A percentile compares a stretch with the other conserved stretches of the same genome.
Conservation (phyloP, 2,888 invertebrate species). For the Polymixis flavicincta region DNA sequence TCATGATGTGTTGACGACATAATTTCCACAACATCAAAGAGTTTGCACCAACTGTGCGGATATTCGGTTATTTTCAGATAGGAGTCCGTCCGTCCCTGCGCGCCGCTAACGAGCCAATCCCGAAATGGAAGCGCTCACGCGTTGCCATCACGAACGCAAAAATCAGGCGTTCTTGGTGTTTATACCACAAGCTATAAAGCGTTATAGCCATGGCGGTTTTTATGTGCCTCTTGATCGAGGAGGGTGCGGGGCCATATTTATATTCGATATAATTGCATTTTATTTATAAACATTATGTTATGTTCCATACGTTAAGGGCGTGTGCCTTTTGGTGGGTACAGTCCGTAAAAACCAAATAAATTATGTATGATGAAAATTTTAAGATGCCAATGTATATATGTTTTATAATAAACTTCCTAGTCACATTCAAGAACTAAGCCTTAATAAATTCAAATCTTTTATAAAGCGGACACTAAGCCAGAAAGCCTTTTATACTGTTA, state of each 20-base stretch:
- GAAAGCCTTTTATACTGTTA: no score
- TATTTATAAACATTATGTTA: slow-evolving; percentile 24
- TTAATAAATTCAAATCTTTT: no score
- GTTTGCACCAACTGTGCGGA: slow-evolving; percentile 7
- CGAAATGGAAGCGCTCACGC: slow-evolving; percentile 62
- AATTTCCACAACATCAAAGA: slow-evolving; percentile 28
- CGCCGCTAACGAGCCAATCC: slow-evolving; percentile 61
- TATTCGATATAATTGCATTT: slow-evolving; percentile 32
- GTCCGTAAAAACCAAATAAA: not conserved
- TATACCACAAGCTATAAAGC: slow-evolving; percentile 41
- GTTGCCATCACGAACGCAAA: slow-evolving; percentile 60
- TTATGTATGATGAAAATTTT: no score
- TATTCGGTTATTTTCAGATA: slow-evolving; percentile 39
- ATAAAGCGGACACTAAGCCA: no score
- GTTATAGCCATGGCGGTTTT: slow-evolving; percentile 14
- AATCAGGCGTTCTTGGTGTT: slow-evolving; percentile 62
- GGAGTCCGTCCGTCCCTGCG: slow-evolving; percentile 24
- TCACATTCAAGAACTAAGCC: no score
- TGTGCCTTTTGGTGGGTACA: not conserved
- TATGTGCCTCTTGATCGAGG: slow-evolving; percentile 32
- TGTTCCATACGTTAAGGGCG: not conserved
- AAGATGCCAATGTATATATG: no score
- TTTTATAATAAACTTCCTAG: no score
- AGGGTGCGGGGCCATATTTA: slow-evolving; percentile 5
- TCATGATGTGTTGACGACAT: not conserved